These are phyloP conservation scores for Aporrectodea caliginosa DNA, from an alignment of 1,140 invertebrate genomes.

Conservation along the genomic window DNA sequence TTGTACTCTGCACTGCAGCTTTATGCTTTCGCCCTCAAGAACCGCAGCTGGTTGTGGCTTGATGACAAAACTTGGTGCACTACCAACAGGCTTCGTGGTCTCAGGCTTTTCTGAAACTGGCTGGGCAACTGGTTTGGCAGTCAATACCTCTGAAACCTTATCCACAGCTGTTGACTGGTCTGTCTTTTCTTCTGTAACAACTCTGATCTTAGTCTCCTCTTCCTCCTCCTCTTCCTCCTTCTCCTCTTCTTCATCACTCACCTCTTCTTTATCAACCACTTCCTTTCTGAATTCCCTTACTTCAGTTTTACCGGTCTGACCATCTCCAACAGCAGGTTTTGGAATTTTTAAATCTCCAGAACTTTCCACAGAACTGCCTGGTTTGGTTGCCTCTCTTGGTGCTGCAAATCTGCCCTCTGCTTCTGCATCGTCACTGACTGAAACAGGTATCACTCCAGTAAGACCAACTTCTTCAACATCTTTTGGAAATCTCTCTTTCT, in stretches of 20 bases:
- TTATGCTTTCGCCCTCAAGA: conserved; percentile 21
- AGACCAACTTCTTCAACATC: not conserved
- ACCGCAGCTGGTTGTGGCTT: conserved; percentile 1
- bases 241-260: not conserved
- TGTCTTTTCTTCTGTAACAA: no score
- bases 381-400: not conserved
- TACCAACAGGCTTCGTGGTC: not conserved
- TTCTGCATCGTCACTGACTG: not conserved
- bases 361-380: not conserved
- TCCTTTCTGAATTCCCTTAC: no score
- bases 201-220: no score
- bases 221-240: not conserved
- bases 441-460: not conserved
- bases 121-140: no score
- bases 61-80: conserved; percentile 1
- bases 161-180: no score
- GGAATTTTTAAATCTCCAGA: not conserved
- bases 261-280: no score
- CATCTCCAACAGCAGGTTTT: not conserved
- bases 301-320: no score
- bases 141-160: no score
- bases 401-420: not conserved
- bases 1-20: conserved; percentile 22
- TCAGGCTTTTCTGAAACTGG: not conserved
- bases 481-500: not conserved